Evolutionary conservation across 1,140 invertebrate genomes (phyloP), one percentile per base, ranked within the genome.

Genomic region (Heliconius melpomene): DNA sequence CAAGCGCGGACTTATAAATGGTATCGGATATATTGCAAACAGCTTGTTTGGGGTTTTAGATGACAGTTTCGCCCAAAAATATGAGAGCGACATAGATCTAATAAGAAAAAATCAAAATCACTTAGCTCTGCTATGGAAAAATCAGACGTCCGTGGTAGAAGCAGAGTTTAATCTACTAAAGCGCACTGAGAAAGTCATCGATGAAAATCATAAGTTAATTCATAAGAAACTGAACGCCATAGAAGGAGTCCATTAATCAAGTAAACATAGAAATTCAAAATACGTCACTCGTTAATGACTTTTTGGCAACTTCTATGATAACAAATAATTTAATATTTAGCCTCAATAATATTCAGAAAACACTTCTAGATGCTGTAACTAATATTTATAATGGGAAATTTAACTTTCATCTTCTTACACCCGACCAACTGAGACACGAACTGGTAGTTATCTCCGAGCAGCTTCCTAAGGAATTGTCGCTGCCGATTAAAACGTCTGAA

Each of bases 151-250:
- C 0, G 75, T 77, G 7, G 75, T 77, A 23, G 75, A 77, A 20
- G 75, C 75, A 11, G 75, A 77, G 18, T 77, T 77, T 46, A 77
- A 77, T 46, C 16, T 77, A 16, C 20, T 77, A n/a, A 77, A 77
- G 29, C 18, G 52, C 78, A 13, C 26, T 54, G 38, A 40, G 9
- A 40, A 40, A 40, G 38, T 40, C 38, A 9, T 40, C 38, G 38
- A 40, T 40, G 38, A 40, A 40, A 40, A 13, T 40, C 38, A 40
- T 40, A 40, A 40, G 38, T 40, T 40, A 0, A 13, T 40, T 40
- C 38, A 40, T 40, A 13, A 40, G 11, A 40, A 40, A 40, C 38
- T 40, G 38, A 40, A 40, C 9, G 38, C 38, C 38, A 40, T 40
- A 40, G 38, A 40, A 40, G 38, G 38, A 40, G 38, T n/a, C 38